Evolutionary conservation across 2,888 invertebrate species (phyloP).

Genomic region (Morpho deidamia): DNA sequence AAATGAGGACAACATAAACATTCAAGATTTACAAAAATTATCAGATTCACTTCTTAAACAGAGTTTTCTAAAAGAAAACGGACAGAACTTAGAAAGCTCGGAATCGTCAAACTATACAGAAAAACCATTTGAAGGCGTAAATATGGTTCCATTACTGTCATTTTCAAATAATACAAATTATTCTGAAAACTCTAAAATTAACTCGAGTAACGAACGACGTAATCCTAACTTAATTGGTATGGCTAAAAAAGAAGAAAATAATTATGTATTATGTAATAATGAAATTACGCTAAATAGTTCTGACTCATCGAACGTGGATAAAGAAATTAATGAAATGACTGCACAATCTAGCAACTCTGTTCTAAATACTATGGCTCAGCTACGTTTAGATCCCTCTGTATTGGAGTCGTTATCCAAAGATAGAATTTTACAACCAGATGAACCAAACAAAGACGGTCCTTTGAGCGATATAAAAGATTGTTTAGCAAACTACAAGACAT

Average conservation of each 20-base stretch:
- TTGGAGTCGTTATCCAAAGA: constrained; percentile 4
- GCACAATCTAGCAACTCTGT: constrained; percentile 43
- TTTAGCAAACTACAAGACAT: constrained; percentile 1
- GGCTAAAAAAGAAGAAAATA: neutral
- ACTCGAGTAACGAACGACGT: too few relatives aligned
- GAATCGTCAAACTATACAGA: too few relatives aligned
- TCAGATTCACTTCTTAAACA: constrained; percentile 46
- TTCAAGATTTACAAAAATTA: constrained; percentile 50
- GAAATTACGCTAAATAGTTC: neutral
- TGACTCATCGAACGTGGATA: neutral
- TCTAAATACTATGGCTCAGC: constrained; percentile 17
- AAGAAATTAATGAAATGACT: constrained; percentile 33
- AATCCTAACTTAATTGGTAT: neutral
- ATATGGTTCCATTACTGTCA: too few relatives aligned
- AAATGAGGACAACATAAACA: constrained; percentile 18
- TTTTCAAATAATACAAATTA: too few relatives aligned
- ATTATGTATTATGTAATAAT: neutral
- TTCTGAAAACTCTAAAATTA: too few relatives aligned
- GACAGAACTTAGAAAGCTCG: too few relatives aligned
- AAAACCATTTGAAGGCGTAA: too few relatives aligned
- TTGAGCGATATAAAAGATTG: neutral
- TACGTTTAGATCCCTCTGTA: neutral
- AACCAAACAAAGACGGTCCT: neutral
- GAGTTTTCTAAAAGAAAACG: constrained; percentile 2
- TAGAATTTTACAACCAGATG: constrained; percentile 16